Base-by-base conservation (phyloP, 1,140 invertebrate genomes). In the Anastrepha ludens region DNA sequence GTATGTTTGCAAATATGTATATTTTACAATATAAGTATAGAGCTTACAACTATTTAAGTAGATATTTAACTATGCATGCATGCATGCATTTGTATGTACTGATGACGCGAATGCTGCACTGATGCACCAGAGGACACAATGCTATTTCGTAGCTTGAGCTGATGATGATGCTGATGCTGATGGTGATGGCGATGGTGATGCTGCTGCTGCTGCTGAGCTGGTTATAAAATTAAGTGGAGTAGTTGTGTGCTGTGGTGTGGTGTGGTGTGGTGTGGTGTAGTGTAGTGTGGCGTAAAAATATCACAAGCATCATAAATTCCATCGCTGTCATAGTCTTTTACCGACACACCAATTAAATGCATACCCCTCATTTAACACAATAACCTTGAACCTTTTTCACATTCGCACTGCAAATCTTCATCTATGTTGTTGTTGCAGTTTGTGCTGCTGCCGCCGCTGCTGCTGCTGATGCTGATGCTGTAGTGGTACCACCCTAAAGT, bases 301-400 rank as follows among this genome's bases (percentile, higher is more conserved):
- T 91, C 89, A 90, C 90, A 90, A 90, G 89, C 89, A 89, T 91
- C 91, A 92, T 91, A 92, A 92, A 91, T 92, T 92, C 90, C 90
- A 89, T 90, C 90, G 90, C 90, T 89, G 89, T 90, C 91, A 90
- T 90, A 90, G 89, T 91, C 87, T 78, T 64, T 86, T 65, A 62
- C 85, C 55, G 59, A 15, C 85, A 86, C 58, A 60, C 85, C 85
- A 86, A 86, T 86, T 86, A 86, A 86, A 86, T 86, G 85, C 85
- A 86, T 86, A 65, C 39, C 85, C 87, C 88, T 87, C 91, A 90
- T 91, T 92, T 92, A 92, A 89, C 91, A 92, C 90, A 92, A 90
- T 92, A 92, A 92, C 91, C 91, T 92, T 92, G 91, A 92, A 92
- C 91, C 91, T 91, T 90, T 87, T 70, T 13, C 20, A 86, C 85